Evolutionary conservation across 2,888 invertebrate species (phyloP).

Genomic region (Pristionchus exspectatus): DNA sequence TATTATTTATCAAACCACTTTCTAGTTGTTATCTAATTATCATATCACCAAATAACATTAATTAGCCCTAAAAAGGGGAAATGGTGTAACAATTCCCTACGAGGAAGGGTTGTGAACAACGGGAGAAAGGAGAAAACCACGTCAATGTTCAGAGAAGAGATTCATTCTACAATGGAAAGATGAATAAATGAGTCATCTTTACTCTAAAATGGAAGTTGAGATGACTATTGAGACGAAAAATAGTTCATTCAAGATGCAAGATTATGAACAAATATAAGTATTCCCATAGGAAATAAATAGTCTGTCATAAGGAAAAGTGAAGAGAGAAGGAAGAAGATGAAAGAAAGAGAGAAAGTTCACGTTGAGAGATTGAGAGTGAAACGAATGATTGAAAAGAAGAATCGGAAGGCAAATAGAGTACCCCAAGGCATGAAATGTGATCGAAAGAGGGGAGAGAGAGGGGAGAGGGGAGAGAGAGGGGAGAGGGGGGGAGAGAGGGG

Average conservation of each 20-base stretch:
- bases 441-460: not conserved
- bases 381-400: not conserved
- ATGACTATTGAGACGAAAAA: not conserved
- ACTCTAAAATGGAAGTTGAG: not conserved
- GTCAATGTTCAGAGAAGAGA: not conserved
- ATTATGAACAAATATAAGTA: not conserved
- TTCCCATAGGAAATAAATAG: not conserved
- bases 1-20: not conserved
- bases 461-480: not conserved
- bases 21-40: too few relatives aligned
- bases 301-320: not conserved
- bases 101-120: not conserved
- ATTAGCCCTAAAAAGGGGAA: not conserved
- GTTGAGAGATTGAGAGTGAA: conserved; percentile 9
- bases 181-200: not conserved
- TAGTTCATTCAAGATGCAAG: not conserved
- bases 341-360: conserved; percentile 12
- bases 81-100: not conserved
- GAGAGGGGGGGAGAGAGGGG: not conserved
- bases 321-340: not conserved
- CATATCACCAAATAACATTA: too few relatives aligned
- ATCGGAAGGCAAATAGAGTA: conserved; percentile 25
- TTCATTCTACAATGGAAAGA: not conserved
- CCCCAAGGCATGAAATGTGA: conserved; percentile 21
- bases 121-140: not conserved